Evolutionary conservation across 2,113 vertebrate species (phyloP).

Genomic region (Physeter macrocephalus): DNA sequence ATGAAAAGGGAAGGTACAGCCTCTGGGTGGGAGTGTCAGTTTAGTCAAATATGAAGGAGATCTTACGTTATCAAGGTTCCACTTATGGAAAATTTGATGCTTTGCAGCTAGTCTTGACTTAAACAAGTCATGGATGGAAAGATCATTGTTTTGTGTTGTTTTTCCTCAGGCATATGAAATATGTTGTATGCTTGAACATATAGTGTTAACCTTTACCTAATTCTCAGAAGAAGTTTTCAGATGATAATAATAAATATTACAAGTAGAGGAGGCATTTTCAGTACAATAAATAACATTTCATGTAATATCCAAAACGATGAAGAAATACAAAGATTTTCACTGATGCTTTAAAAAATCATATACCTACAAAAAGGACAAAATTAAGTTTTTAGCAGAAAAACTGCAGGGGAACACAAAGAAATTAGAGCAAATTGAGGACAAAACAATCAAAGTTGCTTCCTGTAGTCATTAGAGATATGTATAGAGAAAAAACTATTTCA

Average conservation of each 20-base stretch:
- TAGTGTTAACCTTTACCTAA: neutral
- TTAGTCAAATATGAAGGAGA: neutral
- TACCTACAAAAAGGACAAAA: neutral
- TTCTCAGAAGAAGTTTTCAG: neutral
- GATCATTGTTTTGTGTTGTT: neutral
- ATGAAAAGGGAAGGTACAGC: neutral
- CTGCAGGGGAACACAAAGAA: neutral
- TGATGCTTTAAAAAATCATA: neutral
- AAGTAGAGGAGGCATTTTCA: neutral
- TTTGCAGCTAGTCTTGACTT: neutral
- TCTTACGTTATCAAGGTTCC: neutral
- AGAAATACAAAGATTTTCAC: neutral
- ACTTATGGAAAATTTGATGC: neutral
- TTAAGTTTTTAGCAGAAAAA: slow-evolving; percentile 3
- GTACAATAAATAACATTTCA: neutral
- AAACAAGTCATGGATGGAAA: neutral
- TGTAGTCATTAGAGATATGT: neutral
- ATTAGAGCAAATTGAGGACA: neutral
- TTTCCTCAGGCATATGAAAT: neutral
- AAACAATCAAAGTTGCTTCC: neutral
- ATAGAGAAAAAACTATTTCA: slow-evolving; percentile 36
- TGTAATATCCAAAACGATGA: neutral
- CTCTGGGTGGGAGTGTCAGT: neutral
- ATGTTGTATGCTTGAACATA: neutral
- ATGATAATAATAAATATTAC: neutral